Base-by-base conservation (phyloP, 35 echinoderm and acorn worm species). In the Anneissia japonica region DNA sequence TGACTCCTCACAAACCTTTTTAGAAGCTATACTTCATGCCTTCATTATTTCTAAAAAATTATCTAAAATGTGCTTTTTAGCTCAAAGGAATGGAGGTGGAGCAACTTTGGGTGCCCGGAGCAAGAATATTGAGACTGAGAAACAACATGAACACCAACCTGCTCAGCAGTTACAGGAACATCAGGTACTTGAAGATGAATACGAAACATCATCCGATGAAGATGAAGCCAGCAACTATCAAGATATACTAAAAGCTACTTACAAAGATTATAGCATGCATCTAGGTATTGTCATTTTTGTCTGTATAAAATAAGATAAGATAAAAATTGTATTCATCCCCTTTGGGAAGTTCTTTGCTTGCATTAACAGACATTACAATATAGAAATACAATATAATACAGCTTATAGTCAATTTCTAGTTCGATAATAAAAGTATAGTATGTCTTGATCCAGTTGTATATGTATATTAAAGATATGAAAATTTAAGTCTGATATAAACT, bases 191-290 rank as follows among this genome's bases (percentile, higher is more conserved):
- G 34, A 32, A 12, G 43, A 87, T 33, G 76, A 87, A n/a, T 64
- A 31, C 26, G 85, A 87, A 2, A 79, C 85, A 31, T 78, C 74
- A 0, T 43, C 36, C 11, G 76, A 78, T 34, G 76, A 78, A 1
- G 74, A 77, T 46, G 85, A 78, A 3, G 75, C 41, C 39, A 74
- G 26, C 21, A 64, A 64, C 21, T 64, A 87, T 87, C 74, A 87
- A 29, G 45, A 37, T 41, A 87, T 87, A n/a, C 11, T 79, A 1
- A 31, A 87, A 33, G 38, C 74, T 23, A 87, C 77, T 37, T 87
- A 87, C 39, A 87, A 87, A 32, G 38, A 32, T 16, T 87, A 87
- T 43, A 78, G 38, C 32, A 39, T 40, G 11, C 74, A 79, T 12
- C 74, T 86, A 43, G 85, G 77, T 74, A 34, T n/a, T 75, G 17